Evolutionary conservation across 92 coral and sea anemone genomes (phyloP).

Genomic region (Phenganax stokvisi): DNA sequence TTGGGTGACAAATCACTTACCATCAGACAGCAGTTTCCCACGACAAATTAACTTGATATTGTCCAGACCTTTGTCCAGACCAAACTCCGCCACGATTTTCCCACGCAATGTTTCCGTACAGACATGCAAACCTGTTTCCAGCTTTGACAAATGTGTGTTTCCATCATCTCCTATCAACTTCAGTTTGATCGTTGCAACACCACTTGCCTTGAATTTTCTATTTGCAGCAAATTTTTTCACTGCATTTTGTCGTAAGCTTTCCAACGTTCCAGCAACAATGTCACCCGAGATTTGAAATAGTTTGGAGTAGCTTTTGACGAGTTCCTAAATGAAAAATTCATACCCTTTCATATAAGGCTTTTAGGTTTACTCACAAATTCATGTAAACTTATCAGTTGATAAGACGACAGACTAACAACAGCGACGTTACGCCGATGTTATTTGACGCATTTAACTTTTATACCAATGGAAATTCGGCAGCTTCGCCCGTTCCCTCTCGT

Average conservation of each 20-base stretch:
- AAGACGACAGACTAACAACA: no score
- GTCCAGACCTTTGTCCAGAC: slow-evolving; percentile 42
- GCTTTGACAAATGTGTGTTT: slow-evolving; percentile 45
- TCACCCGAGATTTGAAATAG: slow-evolving; percentile 47
- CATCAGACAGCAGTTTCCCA: slow-evolving; percentile 79
- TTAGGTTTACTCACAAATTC: neutral
- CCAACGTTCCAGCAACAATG: slow-evolving; percentile 54
- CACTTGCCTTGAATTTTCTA: slow-evolving; percentile 63
- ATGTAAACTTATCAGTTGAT: neutral
- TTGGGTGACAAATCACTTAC: slow-evolving; percentile 34
- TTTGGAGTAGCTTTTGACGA: slow-evolving; percentile 54
- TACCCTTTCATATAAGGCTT: neutral
- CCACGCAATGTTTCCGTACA: slow-evolving; percentile 38
- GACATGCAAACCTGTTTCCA: slow-evolving; percentile 50
- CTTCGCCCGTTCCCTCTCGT: slow-evolving; percentile 47
- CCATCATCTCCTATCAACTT: slow-evolving; percentile 57
- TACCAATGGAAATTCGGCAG: slow-evolving; percentile 70
- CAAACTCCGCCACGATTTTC: slow-evolving; percentile 41
- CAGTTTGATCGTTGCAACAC: slow-evolving; percentile 75
- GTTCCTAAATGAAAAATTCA: slow-evolving; percentile 46
- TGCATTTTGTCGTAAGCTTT: slow-evolving; percentile 67
- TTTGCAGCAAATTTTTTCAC: slow-evolving; percentile 68
- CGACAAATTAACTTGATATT: slow-evolving; percentile 69
- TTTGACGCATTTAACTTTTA: neutral
- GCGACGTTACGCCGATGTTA: neutral